Percentiles rank a stretch among this genome's conserved stretches.
These are phyloP conservation scores for Hydropotes inermis DNA, from an alignment of 2,113 vertebrate species.

Conservation along the genomic window DNA sequence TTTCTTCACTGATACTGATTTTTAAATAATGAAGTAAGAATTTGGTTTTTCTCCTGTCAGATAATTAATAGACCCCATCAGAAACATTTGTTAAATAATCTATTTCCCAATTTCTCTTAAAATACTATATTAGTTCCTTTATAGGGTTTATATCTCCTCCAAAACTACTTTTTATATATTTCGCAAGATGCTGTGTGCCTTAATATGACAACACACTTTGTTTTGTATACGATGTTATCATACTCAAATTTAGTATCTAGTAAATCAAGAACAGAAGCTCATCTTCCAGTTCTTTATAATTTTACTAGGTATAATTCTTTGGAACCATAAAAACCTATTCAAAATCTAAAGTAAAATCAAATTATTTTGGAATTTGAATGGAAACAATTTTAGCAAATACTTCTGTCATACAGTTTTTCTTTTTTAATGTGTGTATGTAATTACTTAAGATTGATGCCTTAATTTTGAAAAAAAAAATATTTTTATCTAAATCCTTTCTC, in stretches of 20 bases:
- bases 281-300: background rate
- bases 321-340: background rate
- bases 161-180: background rate
- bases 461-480: background rate
- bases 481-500: background rate
- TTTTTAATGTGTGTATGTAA: background rate
- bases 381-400: background rate
- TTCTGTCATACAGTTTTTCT: background rate
- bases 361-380: background rate
- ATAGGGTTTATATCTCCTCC: background rate
- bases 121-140: background rate
- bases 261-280: background rate
- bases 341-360: background rate
- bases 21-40: background rate
- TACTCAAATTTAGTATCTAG: background rate
- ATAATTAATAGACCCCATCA: background rate
- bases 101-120: background rate
- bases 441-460: background rate
- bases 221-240: background rate
- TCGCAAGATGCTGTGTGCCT: background rate
- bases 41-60: background rate
- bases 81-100: background rate
- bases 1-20: background rate
- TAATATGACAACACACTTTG: background rate
- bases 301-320: background rate